Conservation (phyloP, 1,140 invertebrate genomes). For the Psilanteris sp. region DNA sequence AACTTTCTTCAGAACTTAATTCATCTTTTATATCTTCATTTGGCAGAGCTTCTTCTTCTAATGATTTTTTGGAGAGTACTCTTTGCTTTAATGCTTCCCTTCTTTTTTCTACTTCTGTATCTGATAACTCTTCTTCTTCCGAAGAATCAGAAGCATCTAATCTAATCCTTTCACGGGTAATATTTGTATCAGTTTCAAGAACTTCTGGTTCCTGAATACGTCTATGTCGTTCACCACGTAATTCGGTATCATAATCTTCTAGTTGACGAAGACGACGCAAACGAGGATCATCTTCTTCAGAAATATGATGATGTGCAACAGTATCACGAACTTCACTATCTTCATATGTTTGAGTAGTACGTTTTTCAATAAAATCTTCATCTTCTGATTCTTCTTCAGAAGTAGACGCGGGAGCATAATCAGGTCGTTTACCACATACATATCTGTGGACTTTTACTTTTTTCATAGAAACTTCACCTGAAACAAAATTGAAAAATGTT, state of each 20-base stretch:
- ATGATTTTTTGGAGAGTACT: constrained; percentile 85
- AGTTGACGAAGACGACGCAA: constrained; percentile 83
- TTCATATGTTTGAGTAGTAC: constrained; percentile 66
- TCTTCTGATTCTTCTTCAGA: constrained; percentile 91
- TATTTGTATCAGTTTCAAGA: constrained; percentile 82
- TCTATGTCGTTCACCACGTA: constrained; percentile 79
- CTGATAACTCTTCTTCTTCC: constrained; percentile 87
- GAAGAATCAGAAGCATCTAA: constrained; percentile 80
- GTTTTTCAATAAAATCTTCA: constrained; percentile 89
- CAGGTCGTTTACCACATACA: constrained; percentile 95
- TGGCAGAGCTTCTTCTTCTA: constrained; percentile 82
- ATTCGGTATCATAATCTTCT: constrained; percentile 82
- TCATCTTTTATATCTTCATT: constrained; percentile 88
- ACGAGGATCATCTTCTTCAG: constrained; percentile 88
- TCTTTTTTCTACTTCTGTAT: constrained; percentile 90
- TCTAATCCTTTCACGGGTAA: constrained; percentile 70
- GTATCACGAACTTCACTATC: constrained; percentile 52
- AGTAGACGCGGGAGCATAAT: constrained; percentile 90
- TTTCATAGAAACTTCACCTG: constrained; percentile 96
- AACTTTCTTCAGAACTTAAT: constrained; percentile 88
- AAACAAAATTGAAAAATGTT: too few species aligned
- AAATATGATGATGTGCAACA: constrained; percentile 36
- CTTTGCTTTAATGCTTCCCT: constrained; percentile 85
- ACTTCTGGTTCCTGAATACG: constrained; percentile 87
- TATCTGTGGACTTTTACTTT: constrained; percentile 97